Evolutionary conservation across 2,113 vertebrate genomes (phyloP).

Genomic region (Callocephalon fimbriatum): DNA sequence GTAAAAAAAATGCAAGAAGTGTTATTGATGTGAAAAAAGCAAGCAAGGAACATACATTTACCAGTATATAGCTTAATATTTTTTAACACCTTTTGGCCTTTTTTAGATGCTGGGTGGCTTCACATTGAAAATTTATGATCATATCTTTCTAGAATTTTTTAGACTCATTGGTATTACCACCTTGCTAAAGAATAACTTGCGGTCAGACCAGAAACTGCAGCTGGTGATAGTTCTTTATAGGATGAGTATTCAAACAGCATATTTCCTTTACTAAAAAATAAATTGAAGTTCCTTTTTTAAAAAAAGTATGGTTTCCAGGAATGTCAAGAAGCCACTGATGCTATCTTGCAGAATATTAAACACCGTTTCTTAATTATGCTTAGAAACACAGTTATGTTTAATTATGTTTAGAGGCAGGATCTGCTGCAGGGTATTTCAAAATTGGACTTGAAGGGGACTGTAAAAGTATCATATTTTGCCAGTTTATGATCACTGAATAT

Average conservation of each 20-base stretch:
- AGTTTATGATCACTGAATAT: neutral
- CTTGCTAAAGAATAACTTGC: neutral
- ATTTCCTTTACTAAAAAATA: neutral
- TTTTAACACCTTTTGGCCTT: neutral
- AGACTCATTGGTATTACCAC: neutral
- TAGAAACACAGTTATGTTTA: neutral
- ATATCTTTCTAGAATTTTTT: neutral
- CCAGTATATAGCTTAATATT: neutral
- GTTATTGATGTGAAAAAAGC: neutral
- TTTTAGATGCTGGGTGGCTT: neutral
- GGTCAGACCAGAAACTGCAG: neutral
- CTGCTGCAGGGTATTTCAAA: neutral
- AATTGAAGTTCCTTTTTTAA: neutral
- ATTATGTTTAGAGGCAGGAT: neutral
- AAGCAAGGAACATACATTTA: neutral
- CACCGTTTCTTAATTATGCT: neutral
- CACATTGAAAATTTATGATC: neutral
- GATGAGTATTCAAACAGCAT: neutral
- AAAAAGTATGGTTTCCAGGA: neutral
- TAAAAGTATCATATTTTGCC: neutral
- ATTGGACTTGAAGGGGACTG: neutral
- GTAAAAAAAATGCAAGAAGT: neutral
- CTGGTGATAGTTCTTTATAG: neutral
- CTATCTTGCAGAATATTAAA: neutral
- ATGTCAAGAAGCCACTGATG: accelerated